These are phyloP conservation scores for Lytechinus variegatus DNA, from an alignment of 35 echinoderm and acorn worm species.

Conservation along the genomic window DNA sequence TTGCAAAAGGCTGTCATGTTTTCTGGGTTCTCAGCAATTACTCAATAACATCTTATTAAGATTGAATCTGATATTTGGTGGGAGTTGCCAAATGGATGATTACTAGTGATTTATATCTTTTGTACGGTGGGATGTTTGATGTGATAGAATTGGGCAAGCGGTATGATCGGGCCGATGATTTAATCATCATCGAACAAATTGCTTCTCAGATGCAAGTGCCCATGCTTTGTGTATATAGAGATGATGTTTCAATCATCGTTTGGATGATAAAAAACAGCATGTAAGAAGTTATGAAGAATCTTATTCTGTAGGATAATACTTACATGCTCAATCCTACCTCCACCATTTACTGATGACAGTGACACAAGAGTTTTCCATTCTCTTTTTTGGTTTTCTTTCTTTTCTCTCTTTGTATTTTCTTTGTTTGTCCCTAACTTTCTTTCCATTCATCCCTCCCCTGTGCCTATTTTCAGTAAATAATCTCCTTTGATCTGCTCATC, in stretches of 20 bases:
- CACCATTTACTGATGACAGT: too few relatives aligned
- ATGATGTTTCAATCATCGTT: not conserved
- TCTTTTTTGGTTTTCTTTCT: not conserved
- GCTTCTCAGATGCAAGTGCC: not conserved
- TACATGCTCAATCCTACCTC: too few relatives aligned
- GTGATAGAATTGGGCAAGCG: not conserved
- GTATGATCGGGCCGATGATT: not conserved
- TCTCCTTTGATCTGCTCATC: not conserved
- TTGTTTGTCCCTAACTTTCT: not conserved
- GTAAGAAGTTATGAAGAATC: not conserved
- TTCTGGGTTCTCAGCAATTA: conserved; percentile 25
- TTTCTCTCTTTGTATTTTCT: not conserved
- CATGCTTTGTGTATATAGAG: not conserved
- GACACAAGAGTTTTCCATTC: not conserved
- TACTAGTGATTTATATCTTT: not conserved
- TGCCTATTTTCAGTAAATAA: not conserved
- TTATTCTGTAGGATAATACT: too few relatives aligned
- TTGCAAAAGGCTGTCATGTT: conserved; percentile 30
- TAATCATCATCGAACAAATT: not conserved
- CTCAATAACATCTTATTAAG: conserved; percentile 43
- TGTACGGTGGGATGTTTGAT: not conserved
- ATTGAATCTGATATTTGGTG: not conserved
- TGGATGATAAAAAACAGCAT: not conserved
- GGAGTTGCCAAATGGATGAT: conserved; percentile 30
- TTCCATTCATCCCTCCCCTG: not conserved